phyloP scores from a whole-genome alignment of 2,797 vertebrate species.

The Erpetoichthys calabaricus region DNA sequence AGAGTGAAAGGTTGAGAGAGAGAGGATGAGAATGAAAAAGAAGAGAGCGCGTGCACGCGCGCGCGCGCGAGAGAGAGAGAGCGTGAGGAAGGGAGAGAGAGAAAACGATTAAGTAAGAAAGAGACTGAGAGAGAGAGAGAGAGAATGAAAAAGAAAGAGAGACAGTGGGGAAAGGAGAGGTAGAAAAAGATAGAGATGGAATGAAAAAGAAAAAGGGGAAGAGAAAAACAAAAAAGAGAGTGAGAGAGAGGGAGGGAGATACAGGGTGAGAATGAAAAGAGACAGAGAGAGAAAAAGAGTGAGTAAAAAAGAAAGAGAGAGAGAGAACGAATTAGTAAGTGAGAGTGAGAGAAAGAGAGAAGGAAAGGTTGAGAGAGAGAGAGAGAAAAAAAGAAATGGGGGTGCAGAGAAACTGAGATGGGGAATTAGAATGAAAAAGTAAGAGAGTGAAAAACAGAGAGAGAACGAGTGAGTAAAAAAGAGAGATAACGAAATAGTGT shows the following conservation, averaged over 20 bases:
- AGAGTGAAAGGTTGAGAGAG: constrained; percentile 13
- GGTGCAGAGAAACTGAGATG: background rate
- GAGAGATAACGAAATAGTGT: background rate
- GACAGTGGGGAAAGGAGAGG: background rate
- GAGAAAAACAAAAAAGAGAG: constrained; percentile 9
- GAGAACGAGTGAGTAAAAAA: background rate
- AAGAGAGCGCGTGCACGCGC: background rate
- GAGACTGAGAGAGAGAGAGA: background rate
- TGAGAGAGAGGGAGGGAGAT: constrained; percentile 17
- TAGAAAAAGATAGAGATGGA: background rate
- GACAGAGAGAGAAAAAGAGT: constrained; percentile 6
- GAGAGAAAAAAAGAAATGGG: background rate
- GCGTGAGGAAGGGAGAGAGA: background rate
- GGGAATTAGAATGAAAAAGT: constrained; percentile 4
- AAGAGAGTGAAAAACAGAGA: background rate
- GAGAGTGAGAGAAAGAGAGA: constrained; percentile 1
- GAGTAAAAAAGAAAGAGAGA: constrained; percentile 9
- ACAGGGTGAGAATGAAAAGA: constrained; percentile 15
- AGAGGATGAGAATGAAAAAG: constrained; percentile 8
- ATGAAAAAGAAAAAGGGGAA: background rate
- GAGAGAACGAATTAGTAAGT: background rate
- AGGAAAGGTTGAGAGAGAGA: background rate
- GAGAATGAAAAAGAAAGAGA: background rate
- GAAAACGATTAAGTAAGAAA: no score
- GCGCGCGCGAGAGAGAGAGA: background rate